Conservation (phyloP, 2,888 invertebrate species). For the Tetragnatha montana region DNA sequence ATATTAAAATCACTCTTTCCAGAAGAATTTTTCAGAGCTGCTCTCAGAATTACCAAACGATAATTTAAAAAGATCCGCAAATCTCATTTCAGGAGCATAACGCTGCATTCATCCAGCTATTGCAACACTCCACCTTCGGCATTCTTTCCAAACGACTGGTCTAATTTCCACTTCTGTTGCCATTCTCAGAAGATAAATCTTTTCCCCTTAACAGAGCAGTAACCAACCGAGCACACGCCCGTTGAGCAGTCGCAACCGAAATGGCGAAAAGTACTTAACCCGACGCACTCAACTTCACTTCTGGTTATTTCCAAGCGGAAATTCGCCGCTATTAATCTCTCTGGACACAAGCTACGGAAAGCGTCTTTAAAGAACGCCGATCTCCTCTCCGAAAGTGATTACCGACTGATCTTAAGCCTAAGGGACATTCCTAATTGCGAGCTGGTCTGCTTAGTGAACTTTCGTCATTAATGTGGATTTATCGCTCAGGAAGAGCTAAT, state of each 20-base stretch:
- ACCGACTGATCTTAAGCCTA: not conserved
- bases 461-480: constrained; percentile 37
- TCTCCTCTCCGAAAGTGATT: not conserved
- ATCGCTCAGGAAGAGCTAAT: constrained; percentile 16
- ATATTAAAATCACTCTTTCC: too few species aligned
- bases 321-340: not conserved
- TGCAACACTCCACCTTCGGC: too few species aligned
- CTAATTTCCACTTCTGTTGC: not conserved
- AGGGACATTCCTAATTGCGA: constrained; percentile 16
- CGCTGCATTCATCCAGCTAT: too few species aligned
- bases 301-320: not conserved
- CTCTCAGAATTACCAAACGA: too few species aligned
- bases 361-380: not conserved
- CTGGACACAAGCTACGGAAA: not conserved
- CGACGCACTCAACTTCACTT: not conserved
- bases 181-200: not conserved
- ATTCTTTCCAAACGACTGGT: not conserved
- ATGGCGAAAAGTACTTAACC: not conserved
- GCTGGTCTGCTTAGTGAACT: constrained; percentile 16
- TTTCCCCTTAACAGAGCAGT: not conserved
- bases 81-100: too few species aligned
- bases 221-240: not conserved
- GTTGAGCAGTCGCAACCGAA: not conserved
- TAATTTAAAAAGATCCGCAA: too few species aligned
- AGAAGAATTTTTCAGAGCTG: too few species aligned